phyloP scores from a whole-genome alignment of 2,888 invertebrate species.

The Pollenia labialis region DNA sequence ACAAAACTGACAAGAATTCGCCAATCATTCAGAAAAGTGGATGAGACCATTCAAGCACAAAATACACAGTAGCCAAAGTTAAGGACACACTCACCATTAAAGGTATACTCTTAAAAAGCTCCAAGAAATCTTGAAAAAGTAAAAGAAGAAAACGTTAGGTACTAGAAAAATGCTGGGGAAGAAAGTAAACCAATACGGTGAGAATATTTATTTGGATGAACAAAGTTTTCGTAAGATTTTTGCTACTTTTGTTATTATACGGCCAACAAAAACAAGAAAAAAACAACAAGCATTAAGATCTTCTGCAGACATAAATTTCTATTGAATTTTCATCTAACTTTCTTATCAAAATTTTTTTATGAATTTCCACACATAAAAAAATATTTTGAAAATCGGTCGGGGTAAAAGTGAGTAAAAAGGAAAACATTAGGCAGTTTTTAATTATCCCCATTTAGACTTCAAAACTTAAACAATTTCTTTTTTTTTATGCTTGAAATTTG shows the following conservation, averaged over 20 bases:
- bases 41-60: conserved; percentile 60
- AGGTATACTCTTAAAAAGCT: conserved; percentile 31
- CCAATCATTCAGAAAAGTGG: conserved; percentile 68
- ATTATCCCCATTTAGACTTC: too few relatives aligned
- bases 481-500: too few relatives aligned
- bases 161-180: not conserved
- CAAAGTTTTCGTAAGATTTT: conserved; percentile 14
- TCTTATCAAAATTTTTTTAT: too few relatives aligned
- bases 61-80: conserved; percentile 55
- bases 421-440: too few relatives aligned
- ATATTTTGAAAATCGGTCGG: too few relatives aligned
- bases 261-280: too few relatives aligned
- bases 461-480: too few relatives aligned
- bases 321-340: too few relatives aligned
- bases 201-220: conserved; percentile 32
- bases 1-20: conserved; percentile 58
- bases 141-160: not conserved
- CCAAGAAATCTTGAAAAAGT: conserved; percentile 38
- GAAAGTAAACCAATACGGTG: conserved; percentile 35
- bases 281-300: too few relatives aligned
- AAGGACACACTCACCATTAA: conserved; percentile 42
- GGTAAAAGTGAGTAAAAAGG: too few relatives aligned
- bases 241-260: not conserved
- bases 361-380: too few relatives aligned
- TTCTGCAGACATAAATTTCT: too few relatives aligned